phyloP scores from a whole-genome alignment of 2,888 invertebrate genomes.

The Lithosia quadra region DNA sequence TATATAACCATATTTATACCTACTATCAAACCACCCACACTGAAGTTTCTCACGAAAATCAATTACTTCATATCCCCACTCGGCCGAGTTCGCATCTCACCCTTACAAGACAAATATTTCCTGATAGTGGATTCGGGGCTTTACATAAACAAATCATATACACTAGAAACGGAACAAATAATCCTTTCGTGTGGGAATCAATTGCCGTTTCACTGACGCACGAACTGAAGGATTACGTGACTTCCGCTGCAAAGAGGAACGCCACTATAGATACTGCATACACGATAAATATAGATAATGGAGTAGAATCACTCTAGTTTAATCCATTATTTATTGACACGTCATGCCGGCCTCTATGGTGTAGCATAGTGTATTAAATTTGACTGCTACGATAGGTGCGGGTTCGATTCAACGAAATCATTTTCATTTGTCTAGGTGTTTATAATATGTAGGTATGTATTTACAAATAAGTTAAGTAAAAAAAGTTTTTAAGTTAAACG shows the following conservation, averaged over 20 bases:
- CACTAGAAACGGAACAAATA: conserved; percentile 16
- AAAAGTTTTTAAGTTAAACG: no score
- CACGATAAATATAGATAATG: conserved; percentile 5
- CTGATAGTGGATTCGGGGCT: conserved; percentile 3
- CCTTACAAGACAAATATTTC: conserved; percentile 8
- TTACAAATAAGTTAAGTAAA: no score
- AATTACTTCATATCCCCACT: background rate
- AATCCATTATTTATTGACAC: conserved; percentile 5
- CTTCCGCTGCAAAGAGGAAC: conserved; percentile 10
- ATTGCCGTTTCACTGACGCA: conserved; percentile 21
- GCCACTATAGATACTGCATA: background rate
- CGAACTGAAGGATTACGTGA: conserved; percentile 21
- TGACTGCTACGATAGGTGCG: no score
- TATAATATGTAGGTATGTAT: no score
- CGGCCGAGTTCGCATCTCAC: background rate
- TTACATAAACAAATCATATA: conserved; percentile 22
- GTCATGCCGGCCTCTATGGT: background rate
- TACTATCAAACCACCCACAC: background rate
- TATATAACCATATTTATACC: no score
- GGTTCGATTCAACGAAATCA: no score
- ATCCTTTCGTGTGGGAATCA: conserved; percentile 20
- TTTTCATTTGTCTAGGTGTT: no score
- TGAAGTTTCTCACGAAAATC: background rate
- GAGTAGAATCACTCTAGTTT: background rate
- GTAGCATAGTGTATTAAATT: no score